Evolutionary conservation across 2,113 vertebrate species (phyloP).

Genomic region (Acrocephalus kingi): DNA sequence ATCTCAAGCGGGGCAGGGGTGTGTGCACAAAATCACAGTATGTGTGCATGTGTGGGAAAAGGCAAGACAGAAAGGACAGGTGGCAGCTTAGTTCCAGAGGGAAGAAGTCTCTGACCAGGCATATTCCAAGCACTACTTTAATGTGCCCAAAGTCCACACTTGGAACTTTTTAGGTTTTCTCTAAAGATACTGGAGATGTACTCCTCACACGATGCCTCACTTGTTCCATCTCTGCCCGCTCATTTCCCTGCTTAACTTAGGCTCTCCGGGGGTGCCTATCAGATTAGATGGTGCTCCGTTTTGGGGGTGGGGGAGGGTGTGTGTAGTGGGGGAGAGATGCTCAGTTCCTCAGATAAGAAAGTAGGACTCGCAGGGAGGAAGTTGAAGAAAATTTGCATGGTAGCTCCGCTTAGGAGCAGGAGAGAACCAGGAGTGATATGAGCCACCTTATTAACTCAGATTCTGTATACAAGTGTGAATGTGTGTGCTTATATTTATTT

Average conservation of each 20-base stretch:
- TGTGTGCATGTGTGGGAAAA: background rate
- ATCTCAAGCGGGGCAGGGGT: background rate
- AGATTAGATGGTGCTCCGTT: slow-evolving; percentile 44
- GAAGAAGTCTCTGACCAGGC: background rate
- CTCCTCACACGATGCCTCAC: background rate
- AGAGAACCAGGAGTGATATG: accelerated
- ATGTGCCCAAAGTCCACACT: slow-evolving; percentile 1
- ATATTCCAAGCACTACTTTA: slow-evolving; percentile 23
- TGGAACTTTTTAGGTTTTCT: slow-evolving; percentile 48
- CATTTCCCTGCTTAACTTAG: background rate
- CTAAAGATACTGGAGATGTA: background rate
- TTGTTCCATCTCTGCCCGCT: background rate
- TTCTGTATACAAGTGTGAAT: background rate
- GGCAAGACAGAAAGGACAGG: background rate
- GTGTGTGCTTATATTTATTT: background rate
- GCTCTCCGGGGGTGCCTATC: slow-evolving; percentile 56
- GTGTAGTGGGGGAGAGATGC: slow-evolving; percentile 51
- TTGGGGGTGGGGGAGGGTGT: background rate
- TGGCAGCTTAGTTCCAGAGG: background rate
- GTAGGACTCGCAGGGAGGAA: slow-evolving; percentile 64
- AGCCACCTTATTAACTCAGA: background rate
- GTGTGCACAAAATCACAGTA: background rate
- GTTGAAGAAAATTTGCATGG: slow-evolving; percentile 70
- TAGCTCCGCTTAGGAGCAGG: slow-evolving; percentile 4
- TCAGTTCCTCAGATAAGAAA: slow-evolving; percentile 52